Percentiles rank a stretch among this genome's conserved stretches.
These are phyloP conservation scores for Henricia sp. DNA, from an alignment of 53 echinoderm and acorn worm species.

Conservation along the genomic window DNA sequence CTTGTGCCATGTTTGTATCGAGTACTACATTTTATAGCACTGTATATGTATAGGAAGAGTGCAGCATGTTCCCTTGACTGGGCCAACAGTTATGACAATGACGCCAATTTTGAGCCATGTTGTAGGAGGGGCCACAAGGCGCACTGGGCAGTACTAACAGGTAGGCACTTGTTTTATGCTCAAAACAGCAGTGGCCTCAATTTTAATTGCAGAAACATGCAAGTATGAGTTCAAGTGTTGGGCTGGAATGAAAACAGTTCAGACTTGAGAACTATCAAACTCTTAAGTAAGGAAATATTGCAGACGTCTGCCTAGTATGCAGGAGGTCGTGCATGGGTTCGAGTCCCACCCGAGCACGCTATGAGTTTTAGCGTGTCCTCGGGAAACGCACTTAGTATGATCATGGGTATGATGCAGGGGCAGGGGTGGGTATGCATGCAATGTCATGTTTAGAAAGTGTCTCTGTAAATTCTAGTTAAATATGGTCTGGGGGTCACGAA, in stretches of 20 bases:
- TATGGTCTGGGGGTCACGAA: too few relatives aligned
- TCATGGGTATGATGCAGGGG: too few relatives aligned
- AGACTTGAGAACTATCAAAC: not conserved
- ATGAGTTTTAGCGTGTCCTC: too few relatives aligned
- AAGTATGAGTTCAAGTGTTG: not conserved
- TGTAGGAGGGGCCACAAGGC: constrained; percentile 83
- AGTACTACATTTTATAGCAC: too few relatives aligned
- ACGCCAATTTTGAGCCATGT: constrained; percentile 79
- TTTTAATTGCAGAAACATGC: not conserved
- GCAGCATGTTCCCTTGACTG: not conserved
- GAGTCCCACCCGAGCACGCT: too few relatives aligned
- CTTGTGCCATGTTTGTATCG: too few relatives aligned
- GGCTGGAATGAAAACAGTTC: not conserved
- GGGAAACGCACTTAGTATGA: too few relatives aligned
- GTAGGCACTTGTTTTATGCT: constrained; percentile 52
- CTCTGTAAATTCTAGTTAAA: too few relatives aligned
- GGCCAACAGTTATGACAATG: constrained; percentile 84
- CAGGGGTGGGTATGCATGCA: too few relatives aligned
- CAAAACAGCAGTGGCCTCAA: not conserved
- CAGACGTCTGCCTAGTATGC: too few relatives aligned
- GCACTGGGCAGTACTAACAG: constrained; percentile 94
- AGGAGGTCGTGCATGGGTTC: too few relatives aligned
- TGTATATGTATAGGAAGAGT: not conserved
- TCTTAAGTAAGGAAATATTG: not conserved
- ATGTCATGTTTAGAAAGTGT: not conserved